Conservation (phyloP, 2,113 vertebrate genomes). For the Pelusios castaneus region DNA sequence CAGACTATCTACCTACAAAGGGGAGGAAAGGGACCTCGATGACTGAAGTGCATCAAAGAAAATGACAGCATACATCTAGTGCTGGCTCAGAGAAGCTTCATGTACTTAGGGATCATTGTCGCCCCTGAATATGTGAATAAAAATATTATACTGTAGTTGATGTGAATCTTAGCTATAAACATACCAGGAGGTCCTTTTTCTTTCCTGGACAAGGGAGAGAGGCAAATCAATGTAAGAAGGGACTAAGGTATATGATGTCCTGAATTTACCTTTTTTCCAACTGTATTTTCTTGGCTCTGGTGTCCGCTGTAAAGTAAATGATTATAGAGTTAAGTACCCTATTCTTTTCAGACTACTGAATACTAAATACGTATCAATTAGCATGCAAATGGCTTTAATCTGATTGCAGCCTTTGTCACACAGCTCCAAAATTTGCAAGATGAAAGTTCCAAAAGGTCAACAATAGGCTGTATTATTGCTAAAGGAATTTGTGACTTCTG, state of each 20-base stretch:
- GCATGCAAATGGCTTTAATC: conserved; percentile 40
- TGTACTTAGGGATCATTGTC: not conserved
- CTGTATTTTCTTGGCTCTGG: not conserved
- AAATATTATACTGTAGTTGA: not conserved
- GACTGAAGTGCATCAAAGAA: not conserved
- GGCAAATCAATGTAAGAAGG: not conserved
- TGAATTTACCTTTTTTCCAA: accelerated
- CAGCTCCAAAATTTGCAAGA: not conserved
- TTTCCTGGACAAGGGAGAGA: not conserved
- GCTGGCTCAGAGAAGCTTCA: not conserved
- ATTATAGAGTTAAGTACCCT: conserved; percentile 8
- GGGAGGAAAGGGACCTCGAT: not conserved
- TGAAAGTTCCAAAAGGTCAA: conserved; percentile 30
- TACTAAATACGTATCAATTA: conserved; percentile 44
- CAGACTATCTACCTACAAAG: not conserved
- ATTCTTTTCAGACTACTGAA: not conserved
- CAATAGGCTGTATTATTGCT: not conserved
- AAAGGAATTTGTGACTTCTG: conserved; percentile 5
- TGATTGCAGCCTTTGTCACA: conserved; percentile 40
- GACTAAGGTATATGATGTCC: not conserved
- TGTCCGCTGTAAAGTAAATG: not conserved
- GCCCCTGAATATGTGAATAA: not conserved
- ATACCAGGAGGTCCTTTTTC: not conserved
- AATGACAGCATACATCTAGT: not conserved
- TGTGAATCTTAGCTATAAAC: not conserved